Evolutionary conservation across 2,113 vertebrate species (phyloP).

Genomic region (human (Homo sapiens)): GRCh38 chr4:165612001-165612500

Average conservation of each 20-base stretch:
- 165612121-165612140: neutral
- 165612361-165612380: conserved; percentile 14
- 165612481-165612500: neutral
- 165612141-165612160: neutral
- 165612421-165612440: neutral
- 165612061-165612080: neutral
- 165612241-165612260: neutral
- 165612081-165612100: neutral
- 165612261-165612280: conserved; percentile 39
- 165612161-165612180: conserved; percentile 14
- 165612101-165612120: neutral
- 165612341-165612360: conserved; percentile 22
- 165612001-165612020: neutral
- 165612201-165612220: neutral
- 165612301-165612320: neutral
- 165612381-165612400: neutral
- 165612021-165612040: neutral
- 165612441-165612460: neutral
- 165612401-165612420: conserved; percentile 3
- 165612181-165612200: conserved; percentile 15
- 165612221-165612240: neutral
- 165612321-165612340: conserved; percentile 42
- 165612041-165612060: neutral
- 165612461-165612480: neutral
- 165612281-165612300: neutral